Conservation (phyloP, 1,140 invertebrate species). For the Rhagoletis zephyria region DNA sequence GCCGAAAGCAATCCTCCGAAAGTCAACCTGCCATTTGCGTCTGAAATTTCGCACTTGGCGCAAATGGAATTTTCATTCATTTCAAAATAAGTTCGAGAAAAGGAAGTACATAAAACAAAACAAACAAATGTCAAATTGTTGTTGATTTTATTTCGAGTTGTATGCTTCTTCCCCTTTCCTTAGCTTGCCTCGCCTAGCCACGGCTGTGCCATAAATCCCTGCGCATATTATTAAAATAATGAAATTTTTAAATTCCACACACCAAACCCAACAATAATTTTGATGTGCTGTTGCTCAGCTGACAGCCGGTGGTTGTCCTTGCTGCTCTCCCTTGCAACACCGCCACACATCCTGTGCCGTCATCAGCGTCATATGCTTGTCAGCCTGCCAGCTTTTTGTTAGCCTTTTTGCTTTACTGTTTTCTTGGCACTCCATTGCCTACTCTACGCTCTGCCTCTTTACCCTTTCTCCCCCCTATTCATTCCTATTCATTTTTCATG, state of each 20-base stretch:
- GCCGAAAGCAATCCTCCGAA: neutral
- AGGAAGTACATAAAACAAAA: neutral
- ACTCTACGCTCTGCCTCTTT: neutral
- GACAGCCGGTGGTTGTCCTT: neutral
- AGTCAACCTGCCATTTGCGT: conserved; percentile 51
- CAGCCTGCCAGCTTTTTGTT: neutral
- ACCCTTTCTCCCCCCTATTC: neutral
- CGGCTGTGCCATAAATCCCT: conserved; percentile 24
- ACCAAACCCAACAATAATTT: neutral
- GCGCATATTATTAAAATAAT: conserved; percentile 58
- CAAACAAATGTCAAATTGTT: conserved; percentile 30
- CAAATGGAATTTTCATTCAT: conserved; percentile 31
- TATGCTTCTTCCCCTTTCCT: neutral
- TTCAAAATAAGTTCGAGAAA: neutral
- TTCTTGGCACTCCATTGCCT: neutral
- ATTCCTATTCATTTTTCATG: neutral
- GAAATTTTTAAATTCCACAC: conserved; percentile 54
- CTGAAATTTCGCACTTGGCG: conserved; percentile 56
- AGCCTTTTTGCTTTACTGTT: neutral
- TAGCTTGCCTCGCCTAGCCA: neutral
- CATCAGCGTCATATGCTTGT: conserved; percentile 27
- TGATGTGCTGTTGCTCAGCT: conserved; percentile 35
- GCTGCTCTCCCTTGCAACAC: neutral
- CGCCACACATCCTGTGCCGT: neutral
- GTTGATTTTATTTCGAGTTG: neutral